Evolutionary conservation across 2,113 vertebrate genomes (phyloP).

Genomic region (Aleadryas rufinucha): DNA sequence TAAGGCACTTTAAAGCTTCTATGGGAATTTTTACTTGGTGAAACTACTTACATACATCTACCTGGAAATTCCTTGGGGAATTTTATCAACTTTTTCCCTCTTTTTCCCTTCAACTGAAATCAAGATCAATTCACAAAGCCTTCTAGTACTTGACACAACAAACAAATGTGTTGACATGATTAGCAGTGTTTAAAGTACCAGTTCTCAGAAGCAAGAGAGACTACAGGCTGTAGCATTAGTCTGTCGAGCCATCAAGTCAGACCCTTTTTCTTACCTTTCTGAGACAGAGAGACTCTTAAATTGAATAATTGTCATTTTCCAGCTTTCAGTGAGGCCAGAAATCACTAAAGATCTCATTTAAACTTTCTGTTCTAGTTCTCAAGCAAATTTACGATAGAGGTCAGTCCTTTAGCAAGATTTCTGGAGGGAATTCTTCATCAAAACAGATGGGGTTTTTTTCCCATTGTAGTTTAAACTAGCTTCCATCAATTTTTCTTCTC

Average conservation of each 20-base stretch:
- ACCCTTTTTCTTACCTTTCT: constrained; percentile 13
- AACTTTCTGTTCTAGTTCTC: constrained; percentile 57
- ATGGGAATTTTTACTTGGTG: constrained; percentile 28
- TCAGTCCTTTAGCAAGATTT: constrained; percentile 47
- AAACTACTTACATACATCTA: constrained; percentile 51
- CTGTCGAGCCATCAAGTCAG: not conserved
- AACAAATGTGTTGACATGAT: constrained; percentile 33
- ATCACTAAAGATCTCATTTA: constrained; percentile 68
- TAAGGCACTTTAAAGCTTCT: constrained; percentile 36
- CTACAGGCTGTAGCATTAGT: not conserved
- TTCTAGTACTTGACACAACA: constrained; percentile 6
- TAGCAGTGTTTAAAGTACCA: constrained; percentile 1
- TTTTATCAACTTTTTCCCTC: not conserved
- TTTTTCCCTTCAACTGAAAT: constrained; percentile 30
- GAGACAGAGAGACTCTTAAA: constrained; percentile 50
- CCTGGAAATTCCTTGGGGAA: not conserved
- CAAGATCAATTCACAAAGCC: constrained; percentile 26
- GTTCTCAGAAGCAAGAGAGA: not conserved
- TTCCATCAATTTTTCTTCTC: constrained; percentile 50
- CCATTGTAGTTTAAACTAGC: constrained; percentile 6
- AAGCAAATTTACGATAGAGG: constrained; percentile 54
- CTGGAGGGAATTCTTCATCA: constrained; percentile 43
- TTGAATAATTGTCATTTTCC: constrained; percentile 65
- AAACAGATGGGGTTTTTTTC: not conserved
- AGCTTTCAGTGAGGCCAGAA: constrained; percentile 62